Conservation (phyloP, 2,888 invertebrate species). For the Brachypterus glaber region DNA sequence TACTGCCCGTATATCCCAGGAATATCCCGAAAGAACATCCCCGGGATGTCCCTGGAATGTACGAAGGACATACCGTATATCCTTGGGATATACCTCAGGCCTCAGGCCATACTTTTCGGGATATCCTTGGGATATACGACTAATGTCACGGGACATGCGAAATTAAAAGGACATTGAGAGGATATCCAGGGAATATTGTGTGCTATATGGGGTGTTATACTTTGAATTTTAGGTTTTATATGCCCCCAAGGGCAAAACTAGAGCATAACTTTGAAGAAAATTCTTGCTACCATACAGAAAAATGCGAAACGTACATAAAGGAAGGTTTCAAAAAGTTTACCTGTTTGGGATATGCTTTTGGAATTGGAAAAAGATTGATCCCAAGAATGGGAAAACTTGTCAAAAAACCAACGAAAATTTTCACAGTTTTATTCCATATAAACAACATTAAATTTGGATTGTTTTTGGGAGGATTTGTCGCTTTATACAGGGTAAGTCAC, state of each 20-base stretch:
- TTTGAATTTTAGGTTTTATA: conserved; percentile 25
- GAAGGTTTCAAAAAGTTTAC: conserved; percentile 14
- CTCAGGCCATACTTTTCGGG: too few relatives aligned
- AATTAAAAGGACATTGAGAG: too few relatives aligned
- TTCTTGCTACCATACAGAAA: conserved; percentile 5
- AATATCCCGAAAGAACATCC: too few relatives aligned
- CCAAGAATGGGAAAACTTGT: conserved; percentile 19
- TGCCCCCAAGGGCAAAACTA: conserved; percentile 14
- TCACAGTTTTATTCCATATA: conserved; percentile 21
- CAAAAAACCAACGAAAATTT: conserved; percentile 19
- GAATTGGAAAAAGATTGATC: conserved; percentile 23
- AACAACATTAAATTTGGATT: conserved; percentile 28
- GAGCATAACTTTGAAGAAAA: conserved; percentile 1
- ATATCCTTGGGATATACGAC: too few relatives aligned
- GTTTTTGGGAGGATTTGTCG: conserved; percentile 30
- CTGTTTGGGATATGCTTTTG: conserved; percentile 26
- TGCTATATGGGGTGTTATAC: not conserved
- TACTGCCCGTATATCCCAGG: too few relatives aligned
- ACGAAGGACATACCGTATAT: too few relatives aligned
- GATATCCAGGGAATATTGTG: too few relatives aligned
- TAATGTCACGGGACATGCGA: too few relatives aligned
- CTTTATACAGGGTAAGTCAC: conserved; percentile 27
- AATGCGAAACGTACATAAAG: not conserved
- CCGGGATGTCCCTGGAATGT: too few relatives aligned
- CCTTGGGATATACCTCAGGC: too few relatives aligned